A percentile compares a stretch with the other conserved stretches of the same genome.
These are phyloP conservation scores for Oedothorax gibbosus DNA, from an alignment of 1,140 invertebrate species.

Conservation along the genomic window DNA sequence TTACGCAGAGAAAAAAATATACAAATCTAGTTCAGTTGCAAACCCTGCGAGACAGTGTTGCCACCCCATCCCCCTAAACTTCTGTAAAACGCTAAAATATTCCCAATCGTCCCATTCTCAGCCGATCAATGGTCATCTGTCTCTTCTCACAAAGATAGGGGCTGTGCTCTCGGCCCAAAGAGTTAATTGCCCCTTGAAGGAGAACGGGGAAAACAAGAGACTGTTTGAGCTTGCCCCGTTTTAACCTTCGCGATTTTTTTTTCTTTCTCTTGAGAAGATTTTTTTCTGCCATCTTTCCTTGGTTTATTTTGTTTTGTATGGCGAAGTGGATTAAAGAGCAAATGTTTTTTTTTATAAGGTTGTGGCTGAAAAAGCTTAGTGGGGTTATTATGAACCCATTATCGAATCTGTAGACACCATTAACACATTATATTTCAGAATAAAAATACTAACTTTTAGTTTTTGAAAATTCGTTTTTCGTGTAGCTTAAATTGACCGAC, in stretches of 20 bases:
- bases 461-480: too few relatives aligned
- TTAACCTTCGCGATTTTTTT: background rate
- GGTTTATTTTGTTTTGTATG: too few relatives aligned
- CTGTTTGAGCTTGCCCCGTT: background rate
- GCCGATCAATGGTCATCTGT: conserved; percentile 27
- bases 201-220: background rate
- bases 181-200: conserved; percentile 21
- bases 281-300: too few relatives aligned
- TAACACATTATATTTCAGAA: too few relatives aligned
- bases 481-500: too few relatives aligned
- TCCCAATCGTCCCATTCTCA: background rate
- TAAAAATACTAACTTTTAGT: too few relatives aligned
- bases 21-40: background rate
- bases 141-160: background rate
- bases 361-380: background rate
- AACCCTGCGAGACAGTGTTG: background rate
- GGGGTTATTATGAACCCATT: too few relatives aligned
- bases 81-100: background rate
- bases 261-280: background rate
- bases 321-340: background rate
- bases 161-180: background rate
- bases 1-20: too few relatives aligned
- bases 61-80: background rate
- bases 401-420: too few relatives aligned
- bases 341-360: background rate